Conservation (phyloP, 1,140 invertebrate species). For the Bombus affinis region DNA sequence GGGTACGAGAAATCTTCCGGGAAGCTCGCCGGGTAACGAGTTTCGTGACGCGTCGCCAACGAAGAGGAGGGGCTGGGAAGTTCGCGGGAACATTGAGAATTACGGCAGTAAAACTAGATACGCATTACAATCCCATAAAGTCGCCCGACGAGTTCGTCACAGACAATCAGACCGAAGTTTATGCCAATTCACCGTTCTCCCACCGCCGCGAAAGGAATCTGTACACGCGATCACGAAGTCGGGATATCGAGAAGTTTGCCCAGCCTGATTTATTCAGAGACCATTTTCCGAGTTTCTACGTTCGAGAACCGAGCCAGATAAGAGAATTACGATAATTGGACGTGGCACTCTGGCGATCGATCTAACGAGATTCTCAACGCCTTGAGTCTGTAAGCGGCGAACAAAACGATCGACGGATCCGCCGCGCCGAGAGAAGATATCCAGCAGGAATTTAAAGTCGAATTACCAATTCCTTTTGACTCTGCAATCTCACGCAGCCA, state of each 20-base stretch:
- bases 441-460: constrained; percentile 23
- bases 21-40: constrained; percentile 58
- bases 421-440: background rate
- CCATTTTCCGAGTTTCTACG: constrained; percentile 62
- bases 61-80: constrained; percentile 3
- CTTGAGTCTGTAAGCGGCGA: background rate
- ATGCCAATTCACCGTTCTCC: constrained; percentile 48
- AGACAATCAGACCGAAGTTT: constrained; percentile 66
- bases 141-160: constrained; percentile 62
- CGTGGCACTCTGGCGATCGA: constrained; percentile 59
- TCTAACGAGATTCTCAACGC: constrained; percentile 65
- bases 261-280: constrained; percentile 63
- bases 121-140: constrained; percentile 65
- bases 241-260: constrained; percentile 54
- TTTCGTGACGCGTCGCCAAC: constrained; percentile 51
- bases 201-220: background rate
- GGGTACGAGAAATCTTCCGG: constrained; percentile 44
- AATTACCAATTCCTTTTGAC: constrained; percentile 41
- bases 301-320: constrained; percentile 47
- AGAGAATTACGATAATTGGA: constrained; percentile 70
- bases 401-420: no score
- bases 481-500: background rate
- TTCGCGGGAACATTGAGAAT: constrained; percentile 51
- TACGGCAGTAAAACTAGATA: constrained; percentile 62
- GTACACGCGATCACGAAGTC: constrained; percentile 63